Percentiles rank a stretch among this genome's conserved stretches.
These are phyloP conservation scores for Nesoenas mayeri DNA, from an alignment of 2,113 vertebrate species.

Conservation along the genomic window DNA sequence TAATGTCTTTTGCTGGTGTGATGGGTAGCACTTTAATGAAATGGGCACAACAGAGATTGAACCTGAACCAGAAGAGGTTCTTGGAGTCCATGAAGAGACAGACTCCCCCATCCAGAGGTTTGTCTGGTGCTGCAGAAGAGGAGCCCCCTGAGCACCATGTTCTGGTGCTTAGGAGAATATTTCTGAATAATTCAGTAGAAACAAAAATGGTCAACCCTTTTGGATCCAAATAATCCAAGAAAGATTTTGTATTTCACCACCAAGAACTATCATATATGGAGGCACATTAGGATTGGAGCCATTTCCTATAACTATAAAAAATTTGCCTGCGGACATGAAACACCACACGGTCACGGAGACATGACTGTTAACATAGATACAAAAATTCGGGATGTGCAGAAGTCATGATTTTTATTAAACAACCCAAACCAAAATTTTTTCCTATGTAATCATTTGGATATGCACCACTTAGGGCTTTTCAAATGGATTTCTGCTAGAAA, in stretches of 20 bases:
- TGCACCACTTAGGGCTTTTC: background rate
- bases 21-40: background rate
- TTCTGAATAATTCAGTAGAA: background rate
- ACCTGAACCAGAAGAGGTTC: background rate
- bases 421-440: background rate
- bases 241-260: background rate
- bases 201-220: background rate
- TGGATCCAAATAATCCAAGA: background rate
- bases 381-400: background rate
- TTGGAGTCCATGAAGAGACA: background rate
- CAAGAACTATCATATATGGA: background rate
- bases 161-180: background rate
- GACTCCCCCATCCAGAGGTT: background rate
- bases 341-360: rapidly evolving
- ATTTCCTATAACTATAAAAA: background rate
- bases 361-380: background rate
- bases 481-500: background rate
- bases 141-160: background rate
- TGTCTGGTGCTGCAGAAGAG: background rate
- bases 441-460: background rate
- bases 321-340: background rate
- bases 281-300: background rate
- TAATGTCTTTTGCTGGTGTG: background rate
- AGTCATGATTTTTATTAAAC: background rate
- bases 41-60: background rate